Evolutionary conservation across 2,797 vertebrate species (phyloP).

Genomic region (Eleutherodactylus coqui): DNA sequence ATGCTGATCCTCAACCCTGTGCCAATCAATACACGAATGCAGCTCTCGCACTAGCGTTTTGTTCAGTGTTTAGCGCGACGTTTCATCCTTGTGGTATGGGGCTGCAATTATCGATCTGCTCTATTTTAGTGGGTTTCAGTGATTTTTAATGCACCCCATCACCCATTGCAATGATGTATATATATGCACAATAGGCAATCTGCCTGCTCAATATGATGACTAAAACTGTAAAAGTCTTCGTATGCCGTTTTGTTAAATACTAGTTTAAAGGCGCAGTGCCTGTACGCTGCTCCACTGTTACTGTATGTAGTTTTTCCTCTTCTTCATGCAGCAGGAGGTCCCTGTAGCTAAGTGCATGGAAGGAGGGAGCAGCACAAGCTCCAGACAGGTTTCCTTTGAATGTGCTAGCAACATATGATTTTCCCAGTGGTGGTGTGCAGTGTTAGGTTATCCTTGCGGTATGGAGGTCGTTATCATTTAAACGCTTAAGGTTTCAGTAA

Average conservation of each 20-base stretch:
- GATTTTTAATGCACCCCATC: too few relatives aligned
- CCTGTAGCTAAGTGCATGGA: slow-evolving; percentile 10
- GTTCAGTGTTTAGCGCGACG: too few relatives aligned
- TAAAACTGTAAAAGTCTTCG: not conserved
- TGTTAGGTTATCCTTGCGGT: slow-evolving; percentile 47
- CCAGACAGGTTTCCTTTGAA: slow-evolving; percentile 26
- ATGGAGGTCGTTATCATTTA: slow-evolving; percentile 35
- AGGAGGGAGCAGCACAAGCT: not conserved
- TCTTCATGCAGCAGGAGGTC: not conserved
- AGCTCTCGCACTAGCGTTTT: too few relatives aligned
- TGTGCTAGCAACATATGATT: slow-evolving; percentile 43
- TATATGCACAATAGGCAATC: not conserved
- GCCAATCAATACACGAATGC: too few relatives aligned
- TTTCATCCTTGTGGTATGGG: too few relatives aligned
- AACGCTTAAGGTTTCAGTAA: slow-evolving; percentile 38
- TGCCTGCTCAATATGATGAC: not conserved
- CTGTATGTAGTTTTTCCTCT: not conserved
- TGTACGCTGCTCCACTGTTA: not conserved
- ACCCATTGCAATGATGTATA: too few relatives aligned
- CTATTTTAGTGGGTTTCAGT: too few relatives aligned
- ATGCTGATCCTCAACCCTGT: too few relatives aligned
- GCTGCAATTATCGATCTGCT: too few relatives aligned
- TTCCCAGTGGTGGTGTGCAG: slow-evolving; percentile 43
- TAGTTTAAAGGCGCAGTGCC: not conserved
- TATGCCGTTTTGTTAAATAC: not conserved